Evolutionary conservation across 1,140 invertebrate species (phyloP).

Genomic region (Pararge aegeria): DNA sequence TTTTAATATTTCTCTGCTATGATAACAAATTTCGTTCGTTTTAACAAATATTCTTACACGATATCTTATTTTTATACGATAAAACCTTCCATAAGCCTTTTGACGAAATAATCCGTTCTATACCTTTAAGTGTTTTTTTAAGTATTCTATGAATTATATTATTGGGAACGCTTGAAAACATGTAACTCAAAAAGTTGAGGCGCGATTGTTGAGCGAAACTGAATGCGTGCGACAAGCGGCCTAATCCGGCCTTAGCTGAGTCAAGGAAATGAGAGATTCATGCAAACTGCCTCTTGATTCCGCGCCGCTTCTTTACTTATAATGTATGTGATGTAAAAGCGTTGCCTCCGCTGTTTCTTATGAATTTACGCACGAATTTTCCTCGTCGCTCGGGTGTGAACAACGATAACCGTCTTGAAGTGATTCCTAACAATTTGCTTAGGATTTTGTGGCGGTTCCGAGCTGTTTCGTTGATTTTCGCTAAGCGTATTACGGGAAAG

Average conservation of each 20-base stretch:
- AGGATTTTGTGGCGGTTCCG: slow-evolving; percentile 7
- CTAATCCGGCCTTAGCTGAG: slow-evolving; percentile 67
- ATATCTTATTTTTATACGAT: neutral
- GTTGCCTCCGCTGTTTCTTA: slow-evolving; percentile 39
- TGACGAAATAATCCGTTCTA: neutral
- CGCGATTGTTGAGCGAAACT: slow-evolving; percentile 39
- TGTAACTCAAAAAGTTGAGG: slow-evolving; percentile 54
- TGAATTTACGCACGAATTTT: slow-evolving; percentile 28
- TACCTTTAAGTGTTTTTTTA: neutral
- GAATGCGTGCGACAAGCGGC: slow-evolving; percentile 56
- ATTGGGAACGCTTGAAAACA: slow-evolving; percentile 39
- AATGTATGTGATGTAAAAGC: slow-evolving; percentile 44
- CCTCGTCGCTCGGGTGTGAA: slow-evolving; percentile 15
- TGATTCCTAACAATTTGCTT: slow-evolving; percentile 14
- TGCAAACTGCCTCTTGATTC: slow-evolving; percentile 54
- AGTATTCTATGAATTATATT: slow-evolving; percentile 21
- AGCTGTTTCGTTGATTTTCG: slow-evolving; percentile 1
- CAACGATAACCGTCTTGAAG: slow-evolving; percentile 13
- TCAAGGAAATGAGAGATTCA: slow-evolving; percentile 57
- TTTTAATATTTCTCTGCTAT: too few species aligned
- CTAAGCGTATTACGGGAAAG: neutral
- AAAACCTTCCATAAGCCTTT: slow-evolving; percentile 3
- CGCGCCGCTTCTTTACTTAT: slow-evolving; percentile 38
- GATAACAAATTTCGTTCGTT: neutral
- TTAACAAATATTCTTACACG: neutral